Evolutionary conservation across 2,113 vertebrate species (phyloP).

Genomic region (Nothoprocta pentlandii): DNA sequence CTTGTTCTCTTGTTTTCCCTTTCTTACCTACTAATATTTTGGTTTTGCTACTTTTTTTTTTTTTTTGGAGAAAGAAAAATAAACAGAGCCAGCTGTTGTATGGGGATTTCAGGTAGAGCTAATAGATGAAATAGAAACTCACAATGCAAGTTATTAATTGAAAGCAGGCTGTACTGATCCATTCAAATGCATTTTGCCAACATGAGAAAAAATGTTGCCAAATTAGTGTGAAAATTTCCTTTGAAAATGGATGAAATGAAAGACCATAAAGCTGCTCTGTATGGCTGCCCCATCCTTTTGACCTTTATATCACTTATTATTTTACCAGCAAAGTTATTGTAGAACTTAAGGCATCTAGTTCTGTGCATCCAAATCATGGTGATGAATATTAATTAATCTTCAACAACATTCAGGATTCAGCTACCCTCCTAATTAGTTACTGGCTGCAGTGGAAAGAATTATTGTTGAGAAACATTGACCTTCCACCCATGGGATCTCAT

Average conservation of each 20-base stretch:
- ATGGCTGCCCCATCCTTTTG: not conserved
- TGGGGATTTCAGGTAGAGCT: not conserved
- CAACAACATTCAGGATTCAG: not conserved
- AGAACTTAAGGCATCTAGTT: not conserved
- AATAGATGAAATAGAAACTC: not conserved
- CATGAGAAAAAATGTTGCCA: not conserved
- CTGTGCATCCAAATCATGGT: not conserved
- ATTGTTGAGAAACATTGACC: not conserved
- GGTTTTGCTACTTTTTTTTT: not conserved
- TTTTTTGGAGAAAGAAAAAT: too few species aligned
- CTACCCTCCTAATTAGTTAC: slow-evolving; percentile 10
- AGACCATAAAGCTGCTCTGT: not conserved
- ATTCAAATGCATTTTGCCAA: not conserved
- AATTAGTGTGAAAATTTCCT: not conserved
- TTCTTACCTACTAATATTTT: not conserved
- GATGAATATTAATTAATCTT: not conserved
- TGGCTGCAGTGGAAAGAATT: not conserved
- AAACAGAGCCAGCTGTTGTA: fast-evolving
- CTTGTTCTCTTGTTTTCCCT: not conserved
- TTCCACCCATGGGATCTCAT: slow-evolving; percentile 27
- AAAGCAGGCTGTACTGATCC: not conserved
- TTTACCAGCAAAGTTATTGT: not conserved
- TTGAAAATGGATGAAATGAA: not conserved
- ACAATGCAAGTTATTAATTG: not conserved
- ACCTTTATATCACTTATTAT: not conserved